Evolutionary conservation across 2,113 vertebrate genomes (phyloP).

Genomic region (Tricholaema leucomelas): DNA sequence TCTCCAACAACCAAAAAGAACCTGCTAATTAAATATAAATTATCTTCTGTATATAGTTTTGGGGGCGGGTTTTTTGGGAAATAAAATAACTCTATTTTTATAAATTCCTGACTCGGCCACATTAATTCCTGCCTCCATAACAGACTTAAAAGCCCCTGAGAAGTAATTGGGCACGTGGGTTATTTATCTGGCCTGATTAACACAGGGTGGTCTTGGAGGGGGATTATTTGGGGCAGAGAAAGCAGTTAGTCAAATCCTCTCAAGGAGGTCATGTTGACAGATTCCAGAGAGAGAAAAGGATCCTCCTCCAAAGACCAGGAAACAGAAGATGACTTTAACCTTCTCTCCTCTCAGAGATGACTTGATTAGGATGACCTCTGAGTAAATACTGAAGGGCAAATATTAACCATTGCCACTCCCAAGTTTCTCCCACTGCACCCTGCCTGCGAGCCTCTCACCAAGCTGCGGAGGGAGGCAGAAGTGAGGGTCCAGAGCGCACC

Average conservation of each 20-base stretch:
- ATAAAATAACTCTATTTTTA: too few species aligned
- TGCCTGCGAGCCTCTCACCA: not conserved
- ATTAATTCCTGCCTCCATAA: too few species aligned
- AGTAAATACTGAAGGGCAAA: conserved; percentile 1
- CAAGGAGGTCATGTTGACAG: conserved; percentile 63
- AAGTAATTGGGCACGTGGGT: conserved; percentile 54
- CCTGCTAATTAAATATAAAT: too few species aligned
- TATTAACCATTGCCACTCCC: not conserved
- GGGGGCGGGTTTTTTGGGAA: too few species aligned
- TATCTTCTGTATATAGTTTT: too few species aligned
- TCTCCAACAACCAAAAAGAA: too few species aligned
- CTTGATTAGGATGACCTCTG: not conserved
- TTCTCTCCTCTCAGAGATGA: not conserved
- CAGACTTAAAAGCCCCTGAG: not conserved
- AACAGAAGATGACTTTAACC: conserved; percentile 33
- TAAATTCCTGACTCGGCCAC: too few species aligned
- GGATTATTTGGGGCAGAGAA: conserved; percentile 56
- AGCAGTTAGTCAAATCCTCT: conserved; percentile 51
- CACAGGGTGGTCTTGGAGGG: conserved; percentile 53
- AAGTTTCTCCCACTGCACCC: not conserved
- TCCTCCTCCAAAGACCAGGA: conserved; percentile 24
- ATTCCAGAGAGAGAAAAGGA: conserved; percentile 50
- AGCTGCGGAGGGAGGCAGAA: not conserved
- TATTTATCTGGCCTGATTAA: conserved; percentile 60
- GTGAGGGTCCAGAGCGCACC: not conserved